Conservation (phyloP, 2,113 vertebrate genomes). For the Cololabis saira region DNA sequence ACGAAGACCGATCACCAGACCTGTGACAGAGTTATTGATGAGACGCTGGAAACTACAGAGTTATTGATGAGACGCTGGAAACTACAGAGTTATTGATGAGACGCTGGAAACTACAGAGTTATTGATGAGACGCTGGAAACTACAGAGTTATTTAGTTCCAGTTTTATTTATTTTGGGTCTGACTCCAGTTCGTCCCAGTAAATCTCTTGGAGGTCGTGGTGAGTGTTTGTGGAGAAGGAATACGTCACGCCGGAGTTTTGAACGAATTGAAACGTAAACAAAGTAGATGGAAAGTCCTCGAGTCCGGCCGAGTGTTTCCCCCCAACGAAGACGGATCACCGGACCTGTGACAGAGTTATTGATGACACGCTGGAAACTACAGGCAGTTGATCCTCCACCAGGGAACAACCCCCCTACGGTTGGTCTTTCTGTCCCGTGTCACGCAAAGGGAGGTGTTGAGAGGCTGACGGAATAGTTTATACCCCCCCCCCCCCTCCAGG, state of each 20-base stretch:
- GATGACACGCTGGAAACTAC: slow-evolving; percentile 29
- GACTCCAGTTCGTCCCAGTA: no score
- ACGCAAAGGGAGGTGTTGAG: slow-evolving; percentile 45
- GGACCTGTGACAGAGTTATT: slow-evolving; percentile 13
- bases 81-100: slow-evolving; percentile 43
- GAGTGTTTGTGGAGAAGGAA: no score
- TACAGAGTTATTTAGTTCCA: no score
- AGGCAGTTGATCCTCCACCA: slow-evolving; percentile 16
- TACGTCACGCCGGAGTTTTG: slow-evolving; percentile 26
- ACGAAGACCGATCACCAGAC: slow-evolving; percentile 3
- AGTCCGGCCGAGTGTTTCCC: slow-evolving; percentile 36
- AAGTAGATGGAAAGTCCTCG: slow-evolving; percentile 27
- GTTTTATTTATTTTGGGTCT: no score
- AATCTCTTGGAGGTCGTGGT: no score
- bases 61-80: no score
- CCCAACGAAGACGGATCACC: slow-evolving; percentile 5
- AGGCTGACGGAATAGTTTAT: slow-evolving; percentile 56
- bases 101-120: slow-evolving; percentile 25
- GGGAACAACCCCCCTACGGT: no score
- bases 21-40: slow-evolving; percentile 29
- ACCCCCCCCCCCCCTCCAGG: no score
- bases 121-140: slow-evolving; percentile 29
- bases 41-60: slow-evolving; percentile 22
- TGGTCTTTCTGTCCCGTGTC: slow-evolving; percentile 12
- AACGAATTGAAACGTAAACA: slow-evolving; percentile 49